Evolutionary conservation across 1,140 invertebrate genomes (phyloP).

Genomic region (Papilio glaucus): DNA sequence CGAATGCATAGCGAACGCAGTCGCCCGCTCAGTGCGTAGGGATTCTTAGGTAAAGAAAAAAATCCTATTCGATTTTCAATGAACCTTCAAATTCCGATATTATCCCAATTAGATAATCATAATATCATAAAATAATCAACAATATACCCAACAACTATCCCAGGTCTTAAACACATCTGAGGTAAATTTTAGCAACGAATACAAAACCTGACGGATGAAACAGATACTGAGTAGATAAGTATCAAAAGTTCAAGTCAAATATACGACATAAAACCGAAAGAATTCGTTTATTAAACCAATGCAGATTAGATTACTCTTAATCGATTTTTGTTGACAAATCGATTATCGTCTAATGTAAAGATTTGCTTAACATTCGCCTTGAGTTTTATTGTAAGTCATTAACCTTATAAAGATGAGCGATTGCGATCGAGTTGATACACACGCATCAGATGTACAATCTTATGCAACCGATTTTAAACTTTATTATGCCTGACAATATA

Average conservation of each 20-base stretch:
- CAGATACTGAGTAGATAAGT: no score
- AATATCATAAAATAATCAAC: no score
- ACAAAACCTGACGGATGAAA: not conserved
- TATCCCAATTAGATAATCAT: no score
- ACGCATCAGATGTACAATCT: not conserved
- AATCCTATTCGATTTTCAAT: no score
- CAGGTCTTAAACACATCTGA: no score
- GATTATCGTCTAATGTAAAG: constrained; percentile 24
- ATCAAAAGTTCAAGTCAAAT: not conserved
- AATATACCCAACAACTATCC: no score
- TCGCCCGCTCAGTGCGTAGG: no score
- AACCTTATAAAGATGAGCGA: constrained; percentile 5
- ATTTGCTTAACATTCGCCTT: constrained; percentile 25
- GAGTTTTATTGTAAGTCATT: constrained; percentile 17
- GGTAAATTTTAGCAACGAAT: not conserved
- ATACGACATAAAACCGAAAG: not conserved
- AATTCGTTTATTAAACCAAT: not conserved
- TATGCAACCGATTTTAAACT: not conserved
- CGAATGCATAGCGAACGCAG: no score
- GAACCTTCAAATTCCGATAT: no score
- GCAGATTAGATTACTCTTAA: not conserved
- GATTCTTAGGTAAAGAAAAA: no score
- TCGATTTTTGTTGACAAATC: constrained; percentile 18
- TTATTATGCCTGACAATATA: not conserved
- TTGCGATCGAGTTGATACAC: not conserved